Base-by-base conservation (phyloP, 2,113 vertebrate species). In the Rhineura floridana region DNA sequence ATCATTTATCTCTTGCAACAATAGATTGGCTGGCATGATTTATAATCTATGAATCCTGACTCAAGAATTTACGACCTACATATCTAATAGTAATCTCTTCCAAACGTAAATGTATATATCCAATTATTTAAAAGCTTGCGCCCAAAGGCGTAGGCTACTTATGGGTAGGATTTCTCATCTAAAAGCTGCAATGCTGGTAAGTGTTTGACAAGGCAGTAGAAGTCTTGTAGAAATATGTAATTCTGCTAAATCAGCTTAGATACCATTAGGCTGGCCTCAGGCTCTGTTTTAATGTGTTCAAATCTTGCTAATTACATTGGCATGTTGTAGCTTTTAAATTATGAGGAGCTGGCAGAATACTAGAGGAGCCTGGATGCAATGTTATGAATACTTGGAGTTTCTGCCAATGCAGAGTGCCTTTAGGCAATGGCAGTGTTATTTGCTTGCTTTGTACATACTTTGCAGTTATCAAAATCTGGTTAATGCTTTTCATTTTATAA, bases 401-500 rank as follows among this genome's bases (percentile, higher is more conserved):
- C 79, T 90, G 88, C 73, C 83, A 84, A 78, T 86, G 81, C 0
- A 1, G 39, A 76, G 6, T 15, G 30, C 79, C 11, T 87, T 90
- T 86, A 52, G 80, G 39, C 76, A 80, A 2, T 30, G 36, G 46
- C n/a, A 73, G 42, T 73, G 52, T 81, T 78, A 55, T 36, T 85
- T 44, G 46, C 46, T 76, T 67, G 28, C 33, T 86, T 33, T 82
- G n/a, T 50, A 28, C 44, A 86, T 87, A 25, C 63, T 90, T 85
- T 77, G 59, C 83, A 92, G 13, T 72, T 48, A 90, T 90, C 73
- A 67, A 89, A 75, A 15, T 77, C 46, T 90, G 91, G n/a, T 84
- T 85, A 89, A 67, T 52, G 48, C 77, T 62, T 80, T 92, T 82
- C 72, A 25, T 12, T 91, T 92, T 48, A 88, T 83, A 55, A 89